Base-by-base conservation (phyloP, 1,140 invertebrate genomes). In the Melitaea cinxia region DNA sequence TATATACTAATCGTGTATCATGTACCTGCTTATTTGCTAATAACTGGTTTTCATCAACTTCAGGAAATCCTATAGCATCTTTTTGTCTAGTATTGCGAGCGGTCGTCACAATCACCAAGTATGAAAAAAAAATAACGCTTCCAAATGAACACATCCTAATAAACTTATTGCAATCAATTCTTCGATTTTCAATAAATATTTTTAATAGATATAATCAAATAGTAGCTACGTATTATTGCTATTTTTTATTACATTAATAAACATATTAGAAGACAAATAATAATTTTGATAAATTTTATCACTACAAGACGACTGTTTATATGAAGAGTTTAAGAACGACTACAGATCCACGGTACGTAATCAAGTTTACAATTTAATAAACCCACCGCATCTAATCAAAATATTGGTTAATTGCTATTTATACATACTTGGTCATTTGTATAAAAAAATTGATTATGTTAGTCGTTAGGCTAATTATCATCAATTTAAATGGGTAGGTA, bases 11-110 rank as follows among this genome's bases (percentile, higher is more conserved):
- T n/a, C n/a, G n/a, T 37, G n/a, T 49, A 68, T 37, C n/a, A 12
- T 17, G 73, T 69, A 85, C 85, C 68, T 86, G 72, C 77, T 85
- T 88, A 66, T 86, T 88, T 28, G 68, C 66, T 42, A 72, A 50
- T n/a, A 70, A 62, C 4, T 65, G 35, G 61, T 85, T 79, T 73
- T 89, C 84, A 53, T 87, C 86, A 6, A 66, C 30, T 49, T 87
- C 84, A 9, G 84, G 86, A 71, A 89, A 89, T 65, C 78, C 84
- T 63, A 88, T 83, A 5, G 73, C 74, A 55, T 76, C 78, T 47
- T 70, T 73, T 12, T 57, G 24, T 26, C 15, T 21, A n/a, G n/a
- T n/a, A 2, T 59, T 49, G 10, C 15, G 17, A 2, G 45, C 28
- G 1, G 10, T 52, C 21, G 4, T 37, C 21, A 45, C 30, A 42